Evolutionary conservation across 1,140 invertebrate genomes (phyloP), one percentile per base, ranked within the genome.

Genomic region (Megalonaias nervosa): DNA sequence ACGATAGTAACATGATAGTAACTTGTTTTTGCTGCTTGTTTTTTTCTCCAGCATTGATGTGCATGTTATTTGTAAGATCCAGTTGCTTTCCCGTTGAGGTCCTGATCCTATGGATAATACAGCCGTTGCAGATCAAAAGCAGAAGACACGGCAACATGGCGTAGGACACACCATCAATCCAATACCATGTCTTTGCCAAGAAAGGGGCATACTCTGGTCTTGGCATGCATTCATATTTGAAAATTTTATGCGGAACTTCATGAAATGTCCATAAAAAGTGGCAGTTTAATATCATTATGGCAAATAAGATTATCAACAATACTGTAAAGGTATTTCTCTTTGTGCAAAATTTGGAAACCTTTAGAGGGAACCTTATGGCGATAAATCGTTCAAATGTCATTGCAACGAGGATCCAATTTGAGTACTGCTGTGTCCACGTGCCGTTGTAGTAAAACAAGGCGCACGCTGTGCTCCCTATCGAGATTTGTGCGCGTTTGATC

Each of bases 301-400:
- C 26, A 48, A 84, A 31, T 12, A 81, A 79, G 15, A 87, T 38
- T 2, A 81, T 38, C 15, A 80, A 61, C 61, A 84, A 59, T 2
- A 75, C 74, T 1, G 79, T 55, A 19, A 69, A 21, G 13, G 77
- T 72, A 17, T 80, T 71, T 23, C 57, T 61, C 38, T 74, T 77
- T 26, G 81, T 67, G 67, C 82, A 87, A 12, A 85, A 62, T 23
- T 81, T 71, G 26, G 80, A 81, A 1, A 88, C 83, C 38, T 82
- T 79, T 4, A 88, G 73, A 0, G 87, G 87, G 55, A 87, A 87
- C 81, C 82, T 84, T 13, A 88, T 83, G 19, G 87, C 87, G 11
- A 87, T 78, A 68, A 86, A 88, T 2, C 87, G 76, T 72, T 88
- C 87, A 13, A 85, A 62, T 9, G 87, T 85, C 85, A 88, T 86